Evolutionary conservation across 2,888 invertebrate species (phyloP).

Genomic region (Torymus tubicola): DNA sequence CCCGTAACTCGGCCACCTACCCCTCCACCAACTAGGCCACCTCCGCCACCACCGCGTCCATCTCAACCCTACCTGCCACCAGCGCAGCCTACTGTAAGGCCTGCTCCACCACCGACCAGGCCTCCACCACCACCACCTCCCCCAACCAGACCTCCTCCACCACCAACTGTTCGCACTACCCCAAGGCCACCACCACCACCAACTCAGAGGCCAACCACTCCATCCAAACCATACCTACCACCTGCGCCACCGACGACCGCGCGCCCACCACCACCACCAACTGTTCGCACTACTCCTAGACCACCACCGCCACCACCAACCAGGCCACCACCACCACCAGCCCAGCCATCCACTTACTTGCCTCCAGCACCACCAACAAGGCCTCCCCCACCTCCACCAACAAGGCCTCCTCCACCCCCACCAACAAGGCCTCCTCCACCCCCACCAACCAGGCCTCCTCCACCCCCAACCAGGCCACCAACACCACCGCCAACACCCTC

Average conservation of each 20-base stretch:
- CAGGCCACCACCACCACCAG: conserved; percentile 41
- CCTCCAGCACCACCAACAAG: conserved; percentile 58
- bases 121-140: conserved; percentile 47
- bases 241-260: conserved; percentile 63
- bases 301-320: conserved; percentile 57
- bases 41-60: conserved; percentile 62
- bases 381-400: conserved; percentile 60
- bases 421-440: conserved; percentile 46
- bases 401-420: conserved; percentile 59
- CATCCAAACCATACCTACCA: conserved; percentile 25
- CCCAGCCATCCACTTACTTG: conserved; percentile 23
- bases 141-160: conserved; percentile 44
- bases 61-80: conserved; percentile 59
- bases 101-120: conserved; percentile 48
- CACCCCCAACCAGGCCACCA: conserved; percentile 49
- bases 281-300: conserved; percentile 21
- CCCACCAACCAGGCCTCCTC: conserved; percentile 37
- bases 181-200: conserved; percentile 50
- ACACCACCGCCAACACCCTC: conserved; percentile 46
- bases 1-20: not conserved
- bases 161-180: too few species aligned
- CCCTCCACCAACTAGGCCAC: conserved; percentile 65
- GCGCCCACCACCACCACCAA: conserved; percentile 50
- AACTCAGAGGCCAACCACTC: conserved; percentile 35
- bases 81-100: conserved; percentile 52